Evolutionary conservation across 2,113 vertebrate genomes (phyloP).

Genomic region (Spermophilus dauricus): DNA sequence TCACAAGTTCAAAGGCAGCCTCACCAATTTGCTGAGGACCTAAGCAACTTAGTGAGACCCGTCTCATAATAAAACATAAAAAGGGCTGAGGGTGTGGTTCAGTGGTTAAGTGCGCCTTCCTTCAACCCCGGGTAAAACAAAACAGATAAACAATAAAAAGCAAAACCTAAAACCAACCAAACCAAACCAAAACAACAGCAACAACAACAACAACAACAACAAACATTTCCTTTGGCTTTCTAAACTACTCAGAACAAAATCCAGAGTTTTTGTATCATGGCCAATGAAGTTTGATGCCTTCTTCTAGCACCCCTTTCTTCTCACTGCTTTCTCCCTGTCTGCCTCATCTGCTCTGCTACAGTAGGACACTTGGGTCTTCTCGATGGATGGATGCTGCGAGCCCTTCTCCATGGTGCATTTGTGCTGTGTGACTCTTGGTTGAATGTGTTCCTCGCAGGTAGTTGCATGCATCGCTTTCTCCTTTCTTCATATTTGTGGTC

Average conservation of each 20-base stretch:
- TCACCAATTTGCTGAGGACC: too few species aligned
- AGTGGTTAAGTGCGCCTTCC: too few species aligned
- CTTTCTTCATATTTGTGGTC: not conserved
- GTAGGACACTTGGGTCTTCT: not conserved
- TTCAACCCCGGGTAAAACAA: too few species aligned
- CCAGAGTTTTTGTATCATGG: not conserved
- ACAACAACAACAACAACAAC: not conserved
- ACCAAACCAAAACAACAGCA: too few species aligned
- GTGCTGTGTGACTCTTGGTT: not conserved
- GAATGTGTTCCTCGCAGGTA: not conserved
- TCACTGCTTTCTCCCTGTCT: not conserved
- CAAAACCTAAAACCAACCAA: too few species aligned
- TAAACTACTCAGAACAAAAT: not conserved
- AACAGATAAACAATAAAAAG: too few species aligned
- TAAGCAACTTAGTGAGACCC: too few species aligned
- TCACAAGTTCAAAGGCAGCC: too few species aligned
- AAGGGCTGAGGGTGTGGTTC: too few species aligned
- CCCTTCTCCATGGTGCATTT: too few species aligned
- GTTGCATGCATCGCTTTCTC: not conserved
- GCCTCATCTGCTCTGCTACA: not conserved
- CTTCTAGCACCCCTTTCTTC: fast-evolving
- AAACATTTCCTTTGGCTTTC: not conserved
- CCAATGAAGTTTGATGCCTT: fast-evolving
- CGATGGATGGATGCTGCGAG: not conserved
- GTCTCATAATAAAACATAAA: too few species aligned